Evolutionary conservation across 2,113 vertebrate genomes (phyloP).

Genomic region (Pelmatolapia mariae): DNA sequence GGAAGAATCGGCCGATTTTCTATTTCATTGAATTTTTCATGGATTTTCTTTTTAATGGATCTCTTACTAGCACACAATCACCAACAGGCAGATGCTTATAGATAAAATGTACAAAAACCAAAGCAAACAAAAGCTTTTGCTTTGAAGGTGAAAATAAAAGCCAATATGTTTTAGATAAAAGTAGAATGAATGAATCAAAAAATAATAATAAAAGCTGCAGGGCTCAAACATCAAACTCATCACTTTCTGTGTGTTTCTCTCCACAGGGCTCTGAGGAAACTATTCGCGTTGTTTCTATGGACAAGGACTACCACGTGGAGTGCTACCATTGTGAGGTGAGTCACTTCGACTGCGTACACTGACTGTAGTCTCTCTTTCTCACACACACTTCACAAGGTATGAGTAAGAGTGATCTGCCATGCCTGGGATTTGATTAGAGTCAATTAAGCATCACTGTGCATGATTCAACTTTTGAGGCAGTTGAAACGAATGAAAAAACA

Average conservation of each 20-base stretch:
- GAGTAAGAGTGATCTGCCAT: background rate
- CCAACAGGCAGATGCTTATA: accelerated
- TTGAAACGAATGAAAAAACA: background rate
- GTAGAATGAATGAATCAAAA: background rate
- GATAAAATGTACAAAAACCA: background rate
- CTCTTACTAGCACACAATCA: background rate
- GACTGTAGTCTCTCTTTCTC: background rate
- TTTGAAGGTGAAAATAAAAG: background rate
- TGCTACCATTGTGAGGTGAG: slow-evolving; percentile 98
- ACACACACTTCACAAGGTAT: background rate
- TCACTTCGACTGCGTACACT: background rate
- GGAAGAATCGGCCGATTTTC: accelerated
- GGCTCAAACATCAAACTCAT: background rate
- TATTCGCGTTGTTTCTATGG: slow-evolving; percentile 97
- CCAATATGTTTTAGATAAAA: background rate
- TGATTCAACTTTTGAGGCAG: background rate
- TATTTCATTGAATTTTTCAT: background rate
- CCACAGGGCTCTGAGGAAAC: slow-evolving; percentile 92
- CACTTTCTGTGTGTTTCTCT: background rate
- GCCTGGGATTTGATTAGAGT: background rate
- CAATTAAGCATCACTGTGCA: background rate
- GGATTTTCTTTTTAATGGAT: background rate
- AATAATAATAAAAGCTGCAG: background rate
- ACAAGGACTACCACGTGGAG: slow-evolving; percentile 97
- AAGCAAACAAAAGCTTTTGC: background rate